These are phyloP conservation scores for Pseudomyrmex pallidus DNA, from an alignment of 1,140 invertebrate genomes.

Conservation along the genomic window DNA sequence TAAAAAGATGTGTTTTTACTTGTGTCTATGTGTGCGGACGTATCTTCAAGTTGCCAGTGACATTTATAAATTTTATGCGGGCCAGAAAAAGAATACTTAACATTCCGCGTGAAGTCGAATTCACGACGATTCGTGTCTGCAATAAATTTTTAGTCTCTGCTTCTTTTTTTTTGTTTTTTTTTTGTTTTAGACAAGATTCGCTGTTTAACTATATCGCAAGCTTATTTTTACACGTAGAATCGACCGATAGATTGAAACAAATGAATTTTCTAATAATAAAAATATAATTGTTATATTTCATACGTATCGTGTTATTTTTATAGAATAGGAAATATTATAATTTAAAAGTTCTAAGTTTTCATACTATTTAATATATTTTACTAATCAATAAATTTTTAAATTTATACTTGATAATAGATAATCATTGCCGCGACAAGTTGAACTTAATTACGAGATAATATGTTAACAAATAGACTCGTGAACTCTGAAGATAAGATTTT, in stretches of 20 bases:
- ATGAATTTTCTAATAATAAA: neutral
- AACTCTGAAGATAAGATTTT: neutral
- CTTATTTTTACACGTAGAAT: slow-evolving; percentile 27
- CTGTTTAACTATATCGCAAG: neutral
- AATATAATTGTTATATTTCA: neutral
- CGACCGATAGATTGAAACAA: neutral
- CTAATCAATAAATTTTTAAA: neutral
- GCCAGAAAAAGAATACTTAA: slow-evolving; percentile 53
- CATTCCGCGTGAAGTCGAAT: slow-evolving; percentile 26
- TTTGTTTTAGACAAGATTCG: slow-evolving; percentile 9
- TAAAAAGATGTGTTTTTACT: slow-evolving; percentile 19
- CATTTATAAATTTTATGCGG: slow-evolving; percentile 49
- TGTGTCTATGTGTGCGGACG: neutral
- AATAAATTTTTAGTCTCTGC: slow-evolving; percentile 40
- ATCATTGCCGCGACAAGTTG: neutral
- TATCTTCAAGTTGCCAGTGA: slow-evolving; percentile 23
- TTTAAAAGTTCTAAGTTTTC: no score
- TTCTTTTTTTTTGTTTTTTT: neutral
- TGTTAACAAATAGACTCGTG: neutral
- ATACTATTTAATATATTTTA: neutral
- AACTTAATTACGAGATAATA: slow-evolving; percentile 9
- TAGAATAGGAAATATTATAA: no score
- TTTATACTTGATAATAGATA: neutral
- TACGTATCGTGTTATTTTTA: no score
- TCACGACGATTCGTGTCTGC: slow-evolving; percentile 15